Evolutionary conservation across 2,888 invertebrate species (phyloP).

Genomic region (Rhaphigaster nebulosa): DNA sequence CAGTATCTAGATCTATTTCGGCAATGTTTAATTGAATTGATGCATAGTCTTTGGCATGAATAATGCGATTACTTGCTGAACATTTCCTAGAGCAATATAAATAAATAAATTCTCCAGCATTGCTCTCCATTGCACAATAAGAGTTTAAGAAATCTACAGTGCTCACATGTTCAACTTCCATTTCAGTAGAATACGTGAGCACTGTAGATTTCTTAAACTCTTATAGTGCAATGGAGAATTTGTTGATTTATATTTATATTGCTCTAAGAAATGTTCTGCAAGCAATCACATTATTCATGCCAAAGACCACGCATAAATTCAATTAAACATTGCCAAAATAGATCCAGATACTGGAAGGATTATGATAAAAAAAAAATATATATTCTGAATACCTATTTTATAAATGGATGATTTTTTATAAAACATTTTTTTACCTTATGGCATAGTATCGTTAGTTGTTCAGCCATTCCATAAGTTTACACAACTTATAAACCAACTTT

Average conservation of each 20-base stretch:
- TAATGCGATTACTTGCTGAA: slow-evolving; percentile 98
- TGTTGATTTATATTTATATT: slow-evolving; percentile 98
- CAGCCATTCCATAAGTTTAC: too few relatives aligned
- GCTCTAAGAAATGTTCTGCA: slow-evolving; percentile 99
- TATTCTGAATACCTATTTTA: too few relatives aligned
- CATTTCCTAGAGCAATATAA: slow-evolving; percentile 99
- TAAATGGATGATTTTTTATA: too few relatives aligned
- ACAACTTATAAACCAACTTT: not conserved
- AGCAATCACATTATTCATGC: slow-evolving; percentile 98
- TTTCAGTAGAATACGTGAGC: slow-evolving; percentile 1
- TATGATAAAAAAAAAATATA: too few relatives aligned
- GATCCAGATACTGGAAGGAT: slow-evolving; percentile 94
- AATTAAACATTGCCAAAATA: slow-evolving; percentile 95
- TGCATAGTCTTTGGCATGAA: slow-evolving; percentile 98
- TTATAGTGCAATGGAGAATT: slow-evolving; percentile 88
- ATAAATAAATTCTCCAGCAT: slow-evolving; percentile 98
- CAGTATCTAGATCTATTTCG: slow-evolving; percentile 94
- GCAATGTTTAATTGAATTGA: slow-evolving; percentile 97
- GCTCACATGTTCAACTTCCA: not conserved
- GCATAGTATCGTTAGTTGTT: too few relatives aligned
- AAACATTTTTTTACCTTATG: too few relatives aligned
- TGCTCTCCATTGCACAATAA: slow-evolving; percentile 91
- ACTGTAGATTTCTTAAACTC: too few relatives aligned
- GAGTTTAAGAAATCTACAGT: too few relatives aligned
- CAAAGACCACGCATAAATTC: slow-evolving; percentile 98